Evolutionary conservation across 1,140 invertebrate genomes (phyloP), one percentile per base, ranked within the genome.

Genomic region (Kradibia gibbosae): DNA sequence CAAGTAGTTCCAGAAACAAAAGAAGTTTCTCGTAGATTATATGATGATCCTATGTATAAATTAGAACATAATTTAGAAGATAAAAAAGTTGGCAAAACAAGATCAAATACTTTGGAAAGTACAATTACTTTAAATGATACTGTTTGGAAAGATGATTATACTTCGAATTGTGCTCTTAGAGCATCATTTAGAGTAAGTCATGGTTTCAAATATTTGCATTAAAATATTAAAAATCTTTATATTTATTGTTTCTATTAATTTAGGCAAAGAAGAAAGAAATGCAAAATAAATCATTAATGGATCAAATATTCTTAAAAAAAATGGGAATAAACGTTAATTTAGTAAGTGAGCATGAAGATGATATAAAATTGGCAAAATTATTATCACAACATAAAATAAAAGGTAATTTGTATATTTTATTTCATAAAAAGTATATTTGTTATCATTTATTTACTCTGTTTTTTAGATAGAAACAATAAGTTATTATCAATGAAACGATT

Each of bases 41-140:
- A 96, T 85, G 96, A 97, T 86, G 98, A 99, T 94, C 94, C 98
- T 31, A 99, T 99, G 98, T 99, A 95, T 88, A 98, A 95, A 90
- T 91, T 99, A 81, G 98, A 99, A 89, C 98, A 99, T 92, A 95
- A 95, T 53, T 93, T 94, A 17, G 94, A 95, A 80, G 98, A 99
- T 91, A 93, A 94, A 84, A 93, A 93, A 84, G 93, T 94, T 72
- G 94, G 95, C 0, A 95, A 95, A 86, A 92, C 92, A 73, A 92
- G 94, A 8, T 94, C 95, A 84, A 95, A 95, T 1, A 91, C 93
- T 25, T 87, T 99, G 0, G 93, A 94, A 73, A 93, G 94, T 86
- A 91, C 98, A 7, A 95, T 96, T 82, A 94, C 95, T 50, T 92
- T 95, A 48, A 97, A 98, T 90, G 94, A 96, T 83, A 91, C 92